These are phyloP conservation scores for Chelon labrosus DNA, from an alignment of 2,797 vertebrate species.

Conservation along the genomic window DNA sequence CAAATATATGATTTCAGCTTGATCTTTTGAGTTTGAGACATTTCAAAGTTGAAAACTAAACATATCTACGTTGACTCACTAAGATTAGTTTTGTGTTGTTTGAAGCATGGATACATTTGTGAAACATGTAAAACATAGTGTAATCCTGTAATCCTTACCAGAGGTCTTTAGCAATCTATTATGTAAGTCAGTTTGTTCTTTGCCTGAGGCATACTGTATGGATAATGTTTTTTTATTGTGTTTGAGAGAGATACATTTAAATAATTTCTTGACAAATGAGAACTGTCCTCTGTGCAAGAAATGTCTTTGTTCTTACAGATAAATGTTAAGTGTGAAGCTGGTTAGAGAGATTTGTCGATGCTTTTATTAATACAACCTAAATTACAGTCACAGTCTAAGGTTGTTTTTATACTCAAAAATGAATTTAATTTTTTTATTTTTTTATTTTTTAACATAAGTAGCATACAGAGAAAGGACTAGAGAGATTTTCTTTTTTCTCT, in stretches of 20 bases:
- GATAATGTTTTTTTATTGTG: not conserved
- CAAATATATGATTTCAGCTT: not conserved
- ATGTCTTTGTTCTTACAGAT: too few species aligned
- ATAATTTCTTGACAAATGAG: too few species aligned
- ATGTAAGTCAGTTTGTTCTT: not conserved
- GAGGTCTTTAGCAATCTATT: not conserved
- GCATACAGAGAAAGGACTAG: slow-evolving; percentile 1
- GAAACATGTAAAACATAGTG: too few species aligned
- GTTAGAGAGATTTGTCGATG: not conserved
- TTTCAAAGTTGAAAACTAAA: not conserved
- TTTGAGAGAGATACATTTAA: not conserved
- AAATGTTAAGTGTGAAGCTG: too few species aligned
- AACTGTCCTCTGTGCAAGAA: too few species aligned
- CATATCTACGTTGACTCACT: too few species aligned
- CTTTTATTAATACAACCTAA: not conserved
- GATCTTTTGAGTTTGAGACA: not conserved
- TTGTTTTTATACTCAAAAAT: not conserved
- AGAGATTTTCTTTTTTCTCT: slow-evolving; percentile 7
- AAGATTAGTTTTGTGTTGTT: not conserved
- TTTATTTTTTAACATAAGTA: too few species aligned
- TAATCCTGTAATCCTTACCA: too few species aligned
- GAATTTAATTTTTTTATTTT: not conserved
- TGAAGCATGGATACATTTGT: too few species aligned
- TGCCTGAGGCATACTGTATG: not conserved
- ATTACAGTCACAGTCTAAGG: not conserved